Base-by-base conservation (phyloP, 2,888 invertebrate genomes). In the Stictocephala bisonia region DNA sequence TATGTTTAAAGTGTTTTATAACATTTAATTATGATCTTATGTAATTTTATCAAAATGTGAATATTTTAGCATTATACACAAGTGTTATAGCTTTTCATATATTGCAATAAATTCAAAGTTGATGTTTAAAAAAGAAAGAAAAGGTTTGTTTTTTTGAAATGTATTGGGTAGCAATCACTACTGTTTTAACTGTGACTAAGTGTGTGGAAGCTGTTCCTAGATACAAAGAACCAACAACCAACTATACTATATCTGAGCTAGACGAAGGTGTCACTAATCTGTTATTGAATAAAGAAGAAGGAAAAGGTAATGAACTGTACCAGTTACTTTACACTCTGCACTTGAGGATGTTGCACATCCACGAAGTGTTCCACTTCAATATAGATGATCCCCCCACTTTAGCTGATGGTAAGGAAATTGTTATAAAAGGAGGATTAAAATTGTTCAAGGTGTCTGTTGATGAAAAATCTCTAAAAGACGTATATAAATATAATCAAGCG, bases 171-270 rank as follows among this genome's bases (percentile, higher is more conserved):
- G n/a, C n/a, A n/a, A n/a, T n/a, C n/a, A n/a, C n/a, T n/a, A n/a
- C n/a, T n/a, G n/a, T n/a, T n/a, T n/a, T n/a, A n/a, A n/a, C n/a
- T n/a, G n/a, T n/a, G n/a, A n/a, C n/a, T n/a, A n/a, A n/a, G n/a
- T n/a, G n/a, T n/a, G n/a, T n/a, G n/a, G n/a, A n/a, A n/a, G n/a
- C n/a, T 3, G 56, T 29, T 7, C 56, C 56, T 4, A 27, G 29
- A n/a, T 56, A 29, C 29, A 26, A 29, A 9, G 56, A 31, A 1
- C 9, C 31, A 31, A 7, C 31, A n/a, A 51, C 48, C 48, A 51
- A 56, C 56, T 27, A 31, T 20, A 56, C 29, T 13, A 56, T 56
- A 31, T 56, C 31, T 13, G 56, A 56, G n/a, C 56, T 56, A 4
- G 56, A 56, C 13, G 29, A n/a, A 9, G 15, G 29, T 7, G 31